Conservation (phyloP, 2,888 invertebrate species). For the Acleris emargana region DNA sequence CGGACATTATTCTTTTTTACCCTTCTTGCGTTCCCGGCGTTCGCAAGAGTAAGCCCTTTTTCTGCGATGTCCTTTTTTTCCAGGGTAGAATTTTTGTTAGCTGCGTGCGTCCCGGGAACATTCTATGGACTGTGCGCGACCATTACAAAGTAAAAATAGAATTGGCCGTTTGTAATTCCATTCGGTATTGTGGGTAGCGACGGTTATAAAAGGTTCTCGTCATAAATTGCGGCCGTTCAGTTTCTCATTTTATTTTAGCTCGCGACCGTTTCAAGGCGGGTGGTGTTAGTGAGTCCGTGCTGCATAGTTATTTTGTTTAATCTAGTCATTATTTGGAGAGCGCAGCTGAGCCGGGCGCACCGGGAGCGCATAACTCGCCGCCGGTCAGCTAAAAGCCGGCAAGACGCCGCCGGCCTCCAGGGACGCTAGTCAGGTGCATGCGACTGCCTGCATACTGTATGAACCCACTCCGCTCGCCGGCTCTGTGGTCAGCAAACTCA, state of each 20-base stretch:
- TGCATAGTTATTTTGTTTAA: constrained; percentile 36
- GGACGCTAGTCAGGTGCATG: constrained; percentile 49
- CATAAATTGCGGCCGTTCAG: constrained; percentile 44
- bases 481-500: constrained; percentile 78
- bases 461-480: constrained; percentile 51
- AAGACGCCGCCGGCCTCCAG: constrained; percentile 32
- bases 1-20: constrained; percentile 85
- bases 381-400: constrained; percentile 64
- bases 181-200: constrained; percentile 64
- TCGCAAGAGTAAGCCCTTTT: constrained; percentile 83
- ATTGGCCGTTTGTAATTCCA: constrained; percentile 74
- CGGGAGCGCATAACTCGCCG: constrained; percentile 58
- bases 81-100: constrained; percentile 73
- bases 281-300: background rate
- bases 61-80: constrained; percentile 80
- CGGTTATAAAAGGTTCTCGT: constrained; percentile 52
- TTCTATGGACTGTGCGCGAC: constrained; percentile 79
- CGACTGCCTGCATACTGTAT: constrained; percentile 70
- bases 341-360: constrained; percentile 49
- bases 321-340: constrained; percentile 43
- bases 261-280: constrained; percentile 21
- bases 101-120: constrained; percentile 61
- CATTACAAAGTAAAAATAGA: constrained; percentile 83
- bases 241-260: constrained; percentile 40
- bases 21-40: constrained; percentile 79